A percentile compares a stretch with the other conserved stretches of the same genome.
These are phyloP conservation scores for Pristionchus pacificus DNA, from an alignment of 1,140 invertebrate species.

Conservation along the genomic window DNA sequence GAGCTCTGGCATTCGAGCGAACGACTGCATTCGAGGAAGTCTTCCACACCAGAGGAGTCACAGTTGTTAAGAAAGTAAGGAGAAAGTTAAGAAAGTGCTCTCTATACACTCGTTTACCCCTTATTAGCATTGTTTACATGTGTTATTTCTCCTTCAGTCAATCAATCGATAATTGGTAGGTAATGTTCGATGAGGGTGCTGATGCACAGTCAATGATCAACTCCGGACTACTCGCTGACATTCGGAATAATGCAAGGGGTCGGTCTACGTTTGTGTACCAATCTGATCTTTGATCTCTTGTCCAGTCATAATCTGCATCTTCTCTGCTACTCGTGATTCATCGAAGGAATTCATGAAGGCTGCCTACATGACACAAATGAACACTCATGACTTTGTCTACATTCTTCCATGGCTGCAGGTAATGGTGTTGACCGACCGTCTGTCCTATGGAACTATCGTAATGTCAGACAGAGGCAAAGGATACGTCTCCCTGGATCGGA, in stretches of 20 bases:
- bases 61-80: conserved; percentile 13
- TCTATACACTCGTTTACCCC: too few relatives aligned
- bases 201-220: conserved; percentile 43
- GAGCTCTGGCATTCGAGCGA: conserved; percentile 47
- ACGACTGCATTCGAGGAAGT: conserved; percentile 49
- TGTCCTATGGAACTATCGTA: too few relatives aligned
- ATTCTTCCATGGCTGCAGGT: conserved; percentile 47
- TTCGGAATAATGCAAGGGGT: conserved; percentile 46
- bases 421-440: not conserved
- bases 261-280: conserved; percentile 4
- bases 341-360: conserved; percentile 48
- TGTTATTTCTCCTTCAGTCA: too few relatives aligned
- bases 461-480: conserved; percentile 48
- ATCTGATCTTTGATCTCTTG: not conserved
- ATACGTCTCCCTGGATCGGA: conserved; percentile 45
- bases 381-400: conserved; percentile 48
- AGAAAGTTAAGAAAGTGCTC: too few relatives aligned
- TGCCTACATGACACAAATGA: conserved; percentile 27
- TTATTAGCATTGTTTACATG: too few relatives aligned
- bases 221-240: conserved; percentile 45
- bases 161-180: too few relatives aligned
- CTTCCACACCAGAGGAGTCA: conserved; percentile 39
- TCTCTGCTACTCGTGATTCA: conserved; percentile 46
- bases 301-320: conserved; percentile 48
- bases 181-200: conserved; percentile 47